These are phyloP conservation scores for Drosophila orena DNA, from an alignment of 1,140 invertebrate species.

Conservation along the genomic window DNA sequence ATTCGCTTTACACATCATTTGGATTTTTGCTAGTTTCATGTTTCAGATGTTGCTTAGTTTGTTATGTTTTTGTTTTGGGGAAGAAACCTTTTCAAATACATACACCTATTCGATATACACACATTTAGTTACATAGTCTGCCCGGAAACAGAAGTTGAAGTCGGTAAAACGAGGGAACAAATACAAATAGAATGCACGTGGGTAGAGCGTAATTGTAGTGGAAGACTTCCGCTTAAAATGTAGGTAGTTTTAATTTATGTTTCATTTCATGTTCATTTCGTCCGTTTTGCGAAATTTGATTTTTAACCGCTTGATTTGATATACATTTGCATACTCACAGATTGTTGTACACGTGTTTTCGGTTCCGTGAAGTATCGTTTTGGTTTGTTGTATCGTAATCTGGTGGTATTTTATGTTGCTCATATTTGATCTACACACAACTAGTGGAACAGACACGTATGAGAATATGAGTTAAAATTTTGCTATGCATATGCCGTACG, in stretches of 20 bases:
- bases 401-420: slow-evolving; percentile 39
- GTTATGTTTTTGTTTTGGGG: slow-evolving; percentile 35
- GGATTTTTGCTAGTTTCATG: slow-evolving; percentile 18
- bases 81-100: slow-evolving; percentile 80
- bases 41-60: slow-evolving; percentile 26
- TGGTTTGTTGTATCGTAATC: slow-evolving; percentile 28
- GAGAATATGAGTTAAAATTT: slow-evolving; percentile 67
- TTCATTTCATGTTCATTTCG: slow-evolving; percentile 25
- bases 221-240: slow-evolving; percentile 84
- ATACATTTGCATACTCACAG: slow-evolving; percentile 31
- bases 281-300: slow-evolving; percentile 56
- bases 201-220: slow-evolving; percentile 79
- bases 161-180: slow-evolving; percentile 32
- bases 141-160: slow-evolving; percentile 18
- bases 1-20: slow-evolving; percentile 30
- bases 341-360: slow-evolving; percentile 25
- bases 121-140: slow-evolving; percentile 40
- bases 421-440: slow-evolving; percentile 59
- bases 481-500: slow-evolving; percentile 50
- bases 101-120: slow-evolving; percentile 64
- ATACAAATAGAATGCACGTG: slow-evolving; percentile 48
- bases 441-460: slow-evolving; percentile 61
- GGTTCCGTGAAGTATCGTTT: slow-evolving; percentile 15
- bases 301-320: slow-evolving; percentile 44
- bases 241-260: slow-evolving; percentile 48